These are phyloP conservation scores for Momotus momota DNA, from an alignment of 2,797 vertebrate species.

Conservation along the genomic window DNA sequence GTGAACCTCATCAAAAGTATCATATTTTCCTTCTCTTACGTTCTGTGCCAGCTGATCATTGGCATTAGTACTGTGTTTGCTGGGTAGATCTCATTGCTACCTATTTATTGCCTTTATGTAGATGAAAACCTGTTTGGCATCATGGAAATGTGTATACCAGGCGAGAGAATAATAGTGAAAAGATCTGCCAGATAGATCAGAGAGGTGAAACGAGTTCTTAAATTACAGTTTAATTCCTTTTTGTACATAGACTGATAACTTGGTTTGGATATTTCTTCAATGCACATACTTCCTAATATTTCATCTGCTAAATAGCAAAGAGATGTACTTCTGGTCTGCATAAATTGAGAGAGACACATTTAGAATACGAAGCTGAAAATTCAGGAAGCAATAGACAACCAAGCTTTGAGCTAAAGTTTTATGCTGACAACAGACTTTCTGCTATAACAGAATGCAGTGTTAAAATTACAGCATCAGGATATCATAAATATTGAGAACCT, in stretches of 20 bases:
- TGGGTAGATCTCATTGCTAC: neutral
- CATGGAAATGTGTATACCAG: neutral
- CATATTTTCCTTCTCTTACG: neutral
- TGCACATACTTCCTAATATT: neutral
- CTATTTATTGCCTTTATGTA: neutral
- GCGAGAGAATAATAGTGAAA: neutral
- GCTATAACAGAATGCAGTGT: neutral
- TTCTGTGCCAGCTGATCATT: neutral
- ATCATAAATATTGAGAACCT: neutral
- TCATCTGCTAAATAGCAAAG: neutral
- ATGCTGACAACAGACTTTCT: neutral
- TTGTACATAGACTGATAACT: neutral
- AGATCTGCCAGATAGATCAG: constrained; percentile 11
- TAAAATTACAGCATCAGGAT: neutral
- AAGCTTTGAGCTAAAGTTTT: neutral
- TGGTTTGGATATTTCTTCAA: neutral
- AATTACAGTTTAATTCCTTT: neutral
- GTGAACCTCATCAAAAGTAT: neutral
- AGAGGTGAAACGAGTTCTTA: neutral
- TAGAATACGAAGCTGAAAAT: neutral
- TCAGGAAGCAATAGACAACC: neutral
- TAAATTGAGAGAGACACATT: neutral
- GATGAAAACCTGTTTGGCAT: neutral
- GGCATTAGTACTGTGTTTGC: neutral
- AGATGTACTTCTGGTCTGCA: neutral